phyloP scores from a whole-genome alignment of 2,797 vertebrate species.

The Morus bassanus region DNA sequence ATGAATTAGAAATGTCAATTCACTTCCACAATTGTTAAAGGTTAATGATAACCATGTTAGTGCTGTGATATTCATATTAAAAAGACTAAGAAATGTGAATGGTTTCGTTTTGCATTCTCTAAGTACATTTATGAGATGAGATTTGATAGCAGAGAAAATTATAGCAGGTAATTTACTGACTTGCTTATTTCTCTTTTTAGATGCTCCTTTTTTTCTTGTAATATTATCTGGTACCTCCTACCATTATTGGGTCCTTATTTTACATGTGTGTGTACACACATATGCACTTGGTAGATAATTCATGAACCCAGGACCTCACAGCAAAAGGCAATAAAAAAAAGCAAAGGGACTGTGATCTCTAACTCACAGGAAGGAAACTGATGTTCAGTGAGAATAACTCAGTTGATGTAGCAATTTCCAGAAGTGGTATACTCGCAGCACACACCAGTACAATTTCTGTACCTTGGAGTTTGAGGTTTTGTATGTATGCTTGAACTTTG shows the following conservation, averaged over 20 bases:
- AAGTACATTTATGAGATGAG: neutral
- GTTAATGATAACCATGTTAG: neutral
- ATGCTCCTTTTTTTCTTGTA: neutral
- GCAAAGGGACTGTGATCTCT: neutral
- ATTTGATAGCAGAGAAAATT: neutral
- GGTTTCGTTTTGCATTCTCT: neutral
- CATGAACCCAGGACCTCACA: neutral
- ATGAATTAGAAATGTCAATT: neutral
- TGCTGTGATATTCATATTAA: neutral
- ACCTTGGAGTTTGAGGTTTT: neutral
- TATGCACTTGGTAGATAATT: neutral
- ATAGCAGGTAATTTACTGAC: neutral
- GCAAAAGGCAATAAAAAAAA: neutral
- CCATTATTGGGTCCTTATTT: neutral
- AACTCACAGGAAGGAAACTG: neutral
- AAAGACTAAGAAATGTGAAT: neutral
- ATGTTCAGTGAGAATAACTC: neutral
- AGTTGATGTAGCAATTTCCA: neutral
- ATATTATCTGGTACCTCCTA: neutral
- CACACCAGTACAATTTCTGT: neutral
- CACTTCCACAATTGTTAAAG: neutral
- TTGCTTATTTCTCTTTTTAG: neutral
- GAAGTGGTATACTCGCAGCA: neutral
- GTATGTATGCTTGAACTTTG: neutral
- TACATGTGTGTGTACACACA: accelerated